Conservation (phyloP, 2,888 invertebrate species). For the Harpagoxenus sublaevis region DNA sequence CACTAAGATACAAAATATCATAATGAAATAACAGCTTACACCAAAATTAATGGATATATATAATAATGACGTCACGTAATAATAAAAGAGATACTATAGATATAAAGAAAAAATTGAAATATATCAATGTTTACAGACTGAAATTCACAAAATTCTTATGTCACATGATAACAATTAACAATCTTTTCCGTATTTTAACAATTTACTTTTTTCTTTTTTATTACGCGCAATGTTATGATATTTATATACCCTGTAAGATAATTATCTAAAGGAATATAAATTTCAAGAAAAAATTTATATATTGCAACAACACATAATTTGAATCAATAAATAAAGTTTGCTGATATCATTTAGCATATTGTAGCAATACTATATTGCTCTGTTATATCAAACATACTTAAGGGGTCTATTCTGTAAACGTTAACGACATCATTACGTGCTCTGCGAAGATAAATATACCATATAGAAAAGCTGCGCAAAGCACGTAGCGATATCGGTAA, state of each 20-base stretch:
- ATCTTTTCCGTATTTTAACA: background rate
- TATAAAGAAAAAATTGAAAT: constrained; percentile 20
- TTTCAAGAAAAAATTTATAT: constrained; percentile 13
- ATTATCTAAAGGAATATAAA: constrained; percentile 19
- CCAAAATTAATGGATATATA: constrained; percentile 4
- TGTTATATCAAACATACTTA: constrained; percentile 2
- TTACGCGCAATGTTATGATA: background rate
- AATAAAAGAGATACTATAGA: constrained; percentile 5
- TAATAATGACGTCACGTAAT: constrained; percentile 27
- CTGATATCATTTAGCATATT: constrained; percentile 11
- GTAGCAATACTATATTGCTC: constrained; percentile 15
- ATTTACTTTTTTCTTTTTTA: background rate
- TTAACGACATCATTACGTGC: no score
- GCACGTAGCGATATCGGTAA: no score
- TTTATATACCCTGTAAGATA: constrained; percentile 23
- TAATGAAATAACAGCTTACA: constrained; percentile 15
- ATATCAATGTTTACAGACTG: background rate
- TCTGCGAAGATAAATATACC: no score
- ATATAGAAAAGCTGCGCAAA: no score
- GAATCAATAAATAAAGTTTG: constrained; percentile 42
- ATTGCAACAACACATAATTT: background rate
- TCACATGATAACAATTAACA: background rate
- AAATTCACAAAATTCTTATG: background rate
- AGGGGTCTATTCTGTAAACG: no score
- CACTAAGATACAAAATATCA: constrained; percentile 27